Conservation (phyloP, 2,113 vertebrate genomes). For the Caretta caretta region DNA sequence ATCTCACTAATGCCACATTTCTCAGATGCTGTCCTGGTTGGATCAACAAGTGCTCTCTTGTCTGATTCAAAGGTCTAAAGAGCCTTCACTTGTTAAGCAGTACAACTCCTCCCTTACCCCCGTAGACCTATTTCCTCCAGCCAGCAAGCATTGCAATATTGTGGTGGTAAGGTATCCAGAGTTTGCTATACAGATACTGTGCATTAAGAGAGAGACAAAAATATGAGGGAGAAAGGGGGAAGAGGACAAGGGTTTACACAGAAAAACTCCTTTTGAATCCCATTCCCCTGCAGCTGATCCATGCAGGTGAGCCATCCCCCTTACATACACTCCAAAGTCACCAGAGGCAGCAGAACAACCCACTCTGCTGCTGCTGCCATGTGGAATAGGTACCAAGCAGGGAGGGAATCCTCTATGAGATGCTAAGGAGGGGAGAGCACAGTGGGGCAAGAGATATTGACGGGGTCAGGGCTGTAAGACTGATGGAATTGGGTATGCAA, state of each 20-base stretch:
- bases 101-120: too few relatives aligned
- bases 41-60: slow-evolving; percentile 19
- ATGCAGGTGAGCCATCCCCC: background rate
- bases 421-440: background rate
- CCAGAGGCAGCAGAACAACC: background rate
- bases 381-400: background rate
- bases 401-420: background rate
- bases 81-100: slow-evolving; percentile 1
- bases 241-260: too few relatives aligned
- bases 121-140: background rate
- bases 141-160: background rate
- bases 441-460: background rate
- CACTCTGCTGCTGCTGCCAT: background rate
- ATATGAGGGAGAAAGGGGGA: rapidly evolving
- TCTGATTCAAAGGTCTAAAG: background rate
- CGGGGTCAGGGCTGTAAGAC: background rate
- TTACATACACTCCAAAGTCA: background rate
- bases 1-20: background rate
- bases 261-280: background rate
- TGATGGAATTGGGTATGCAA: background rate
- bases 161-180: background rate
- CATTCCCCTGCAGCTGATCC: too few relatives aligned
- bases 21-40: slow-evolving; percentile 2
- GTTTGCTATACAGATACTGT: background rate
- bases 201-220: background rate